Evolutionary conservation across 2,113 vertebrate genomes (phyloP).

Genomic region (Heterochromis multidens): DNA sequence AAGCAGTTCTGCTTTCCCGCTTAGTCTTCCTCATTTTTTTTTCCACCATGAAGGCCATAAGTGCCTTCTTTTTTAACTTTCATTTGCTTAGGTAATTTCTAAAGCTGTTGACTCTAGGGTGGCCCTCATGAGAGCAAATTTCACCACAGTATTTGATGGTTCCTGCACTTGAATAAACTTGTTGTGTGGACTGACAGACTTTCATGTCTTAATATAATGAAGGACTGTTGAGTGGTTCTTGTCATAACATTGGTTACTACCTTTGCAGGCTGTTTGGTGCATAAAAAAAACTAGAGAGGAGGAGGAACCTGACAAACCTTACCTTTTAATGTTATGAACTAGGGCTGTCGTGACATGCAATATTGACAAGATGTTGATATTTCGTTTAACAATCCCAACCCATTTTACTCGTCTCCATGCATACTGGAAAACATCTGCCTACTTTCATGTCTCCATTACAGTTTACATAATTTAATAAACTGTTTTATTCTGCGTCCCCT

Average conservation of each 20-base stretch:
- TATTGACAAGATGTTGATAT: too few relatives aligned
- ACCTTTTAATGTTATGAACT: too few relatives aligned
- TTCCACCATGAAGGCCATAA: background rate
- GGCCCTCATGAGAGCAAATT: background rate
- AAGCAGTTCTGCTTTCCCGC: background rate
- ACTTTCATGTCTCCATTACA: background rate
- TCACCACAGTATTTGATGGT: background rate
- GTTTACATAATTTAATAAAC: background rate
- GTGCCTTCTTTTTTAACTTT: background rate
- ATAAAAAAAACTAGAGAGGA: too few relatives aligned
- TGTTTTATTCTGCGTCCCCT: background rate
- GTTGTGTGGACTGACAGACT: background rate
- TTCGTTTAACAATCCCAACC: background rate
- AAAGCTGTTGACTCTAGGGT: background rate
- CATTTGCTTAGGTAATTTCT: background rate
- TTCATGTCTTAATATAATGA: background rate
- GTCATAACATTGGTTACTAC: background rate
- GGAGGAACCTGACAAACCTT: too few relatives aligned
- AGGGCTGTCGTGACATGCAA: too few relatives aligned
- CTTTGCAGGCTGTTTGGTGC: too few relatives aligned
- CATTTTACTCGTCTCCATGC: background rate
- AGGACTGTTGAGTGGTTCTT: background rate
- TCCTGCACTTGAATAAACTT: background rate
- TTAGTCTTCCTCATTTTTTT: background rate
- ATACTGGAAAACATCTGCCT: too few relatives aligned